A percentile compares a stretch with the other conserved stretches of the same genome.
phyloP scores from a whole-genome alignment of 1,140 invertebrate species.

The Orchesella cincta region DNA sequence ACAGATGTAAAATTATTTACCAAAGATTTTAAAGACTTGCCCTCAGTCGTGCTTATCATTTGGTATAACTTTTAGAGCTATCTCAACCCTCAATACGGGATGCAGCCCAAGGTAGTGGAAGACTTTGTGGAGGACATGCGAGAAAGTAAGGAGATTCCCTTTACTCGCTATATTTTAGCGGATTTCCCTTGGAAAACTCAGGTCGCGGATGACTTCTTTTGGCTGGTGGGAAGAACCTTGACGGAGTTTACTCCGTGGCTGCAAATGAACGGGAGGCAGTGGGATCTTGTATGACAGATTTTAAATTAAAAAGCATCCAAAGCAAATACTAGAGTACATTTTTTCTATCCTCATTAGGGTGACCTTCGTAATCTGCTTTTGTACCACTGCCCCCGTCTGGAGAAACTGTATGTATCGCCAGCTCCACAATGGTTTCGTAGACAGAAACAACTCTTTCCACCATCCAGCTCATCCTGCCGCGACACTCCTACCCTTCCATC shows the following conservation, averaged over 20 bases:
- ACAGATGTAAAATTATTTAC: not conserved
- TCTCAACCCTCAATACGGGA: slow-evolving; percentile 12
- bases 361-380: slow-evolving; percentile 5
- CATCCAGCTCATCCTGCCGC: not conserved
- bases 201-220: slow-evolving; percentile 9
- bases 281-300: not conserved
- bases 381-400: not conserved
- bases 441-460: not conserved
- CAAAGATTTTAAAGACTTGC: not conserved
- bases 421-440: slow-evolving; percentile 8
- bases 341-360: not conserved
- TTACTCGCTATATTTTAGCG: not conserved
- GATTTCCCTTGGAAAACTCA: slow-evolving; percentile 22
- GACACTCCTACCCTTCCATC: not conserved
- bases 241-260: slow-evolving; percentile 15
- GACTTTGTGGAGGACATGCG: slow-evolving; percentile 19
- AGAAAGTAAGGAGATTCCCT: slow-evolving; percentile 12
- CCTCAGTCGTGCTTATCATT: too few relatives aligned
- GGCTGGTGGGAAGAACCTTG: not conserved
- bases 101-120: not conserved
- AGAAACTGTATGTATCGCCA: slow-evolving; percentile 15
- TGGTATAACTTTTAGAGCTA: too few relatives aligned
- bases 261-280: slow-evolving; percentile 16
- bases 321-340: not conserved
- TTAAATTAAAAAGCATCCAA: not conserved